Base-by-base conservation (phyloP, 1,140 invertebrate species). In the Drosophila santomea region DNA sequence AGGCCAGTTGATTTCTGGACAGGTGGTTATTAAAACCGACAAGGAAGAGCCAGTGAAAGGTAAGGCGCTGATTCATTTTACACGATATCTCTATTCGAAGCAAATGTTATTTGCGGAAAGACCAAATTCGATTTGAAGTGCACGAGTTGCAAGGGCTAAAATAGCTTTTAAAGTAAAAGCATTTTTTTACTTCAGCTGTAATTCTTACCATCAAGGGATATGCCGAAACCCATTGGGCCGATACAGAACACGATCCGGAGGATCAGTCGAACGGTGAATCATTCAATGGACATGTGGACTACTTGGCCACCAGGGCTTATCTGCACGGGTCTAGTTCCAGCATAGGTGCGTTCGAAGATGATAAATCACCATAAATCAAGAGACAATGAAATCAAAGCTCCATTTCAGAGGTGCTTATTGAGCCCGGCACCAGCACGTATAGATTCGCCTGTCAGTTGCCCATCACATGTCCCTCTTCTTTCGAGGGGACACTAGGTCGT, bases 401-500 rank as follows among this genome's bases (percentile, higher is more conserved):
- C 23, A 39, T 59, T 36, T 17, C 47, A 83, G 84, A 64, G 20
- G 54, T 79, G 11, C 35, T 55, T n/a, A 83, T 91, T 59, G 73
- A 88, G 20, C 66, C 80, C 0, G 95, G 95, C 23, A 92, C 93
- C n/a, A 93, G 94, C 71, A 89, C 80, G 6, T 95, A 94, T 78
- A 93, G 93, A 20, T 95, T 95, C 81, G 93, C 88, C 32, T 94
- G 93, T 61, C 91, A 92, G 23, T 81, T 95, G 47, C 95, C 95
- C 20, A 79, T 86, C 15, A 93, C 93, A 59, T 92, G 95, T 57
- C 95, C 95, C 6, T 95, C 95, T 44, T 96, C 95, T 23, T 96
- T 96, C 92, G 95, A 96, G 83, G 95, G 95, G 1, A 94, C 94
- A 43, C 93, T 94, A 78, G 96, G 96, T 1, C 93, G 94, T 64